Evolutionary conservation across 2,888 invertebrate genomes (phyloP), one percentile per base, ranked within the genome.

Genomic region (Macrophya annulata): DNA sequence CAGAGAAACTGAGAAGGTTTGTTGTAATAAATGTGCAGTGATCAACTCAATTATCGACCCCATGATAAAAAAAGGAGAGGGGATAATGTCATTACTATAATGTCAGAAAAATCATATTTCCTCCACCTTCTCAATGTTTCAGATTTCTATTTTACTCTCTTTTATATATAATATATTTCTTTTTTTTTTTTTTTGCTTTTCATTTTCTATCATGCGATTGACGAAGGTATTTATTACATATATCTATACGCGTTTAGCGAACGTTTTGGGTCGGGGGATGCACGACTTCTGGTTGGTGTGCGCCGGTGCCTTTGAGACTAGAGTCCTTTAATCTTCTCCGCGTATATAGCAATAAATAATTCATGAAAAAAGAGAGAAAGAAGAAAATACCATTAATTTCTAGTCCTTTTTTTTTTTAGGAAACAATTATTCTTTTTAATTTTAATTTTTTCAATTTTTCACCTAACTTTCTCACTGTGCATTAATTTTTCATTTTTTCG

Each of bases 281-380:
- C 81, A 81, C 81, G 81, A 81, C 87, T 89, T 87, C 88, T 88
- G 87, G 84, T 87, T 85, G 88, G 85, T 86, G 87, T 88, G 88
- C 62, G 81, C 87, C 87, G 88, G 89, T 89, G 89, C 89, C 89
- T 89, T 89, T 88, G 87, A 89, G 87, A 87, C 85, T 86, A 86
- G 84, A 89, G 87, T 87, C 86, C 87, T 86, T 88, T 86, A 79
- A 84, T 40, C 40, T 62, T 59, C 15, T 62, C 59, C 6, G 43
- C 85, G 86, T 85, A 86, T 85, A 88, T 87, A 88, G 88, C 87
- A 89, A 87, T 88, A 88, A 62, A 68, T 17, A 17, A 37, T 37
- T 68, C 37, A 37, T 37, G 17, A 17, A 17, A 68, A 1, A 17
- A 5, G n/a, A 55, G 10, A 8, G n/a, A 55, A 55, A 51, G 0